A percentile compares a stretch with the other conserved stretches of the same genome.
Evolutionary conservation across 1,140 invertebrate genomes (phyloP).

Genomic region (Dryas iulia): DNA sequence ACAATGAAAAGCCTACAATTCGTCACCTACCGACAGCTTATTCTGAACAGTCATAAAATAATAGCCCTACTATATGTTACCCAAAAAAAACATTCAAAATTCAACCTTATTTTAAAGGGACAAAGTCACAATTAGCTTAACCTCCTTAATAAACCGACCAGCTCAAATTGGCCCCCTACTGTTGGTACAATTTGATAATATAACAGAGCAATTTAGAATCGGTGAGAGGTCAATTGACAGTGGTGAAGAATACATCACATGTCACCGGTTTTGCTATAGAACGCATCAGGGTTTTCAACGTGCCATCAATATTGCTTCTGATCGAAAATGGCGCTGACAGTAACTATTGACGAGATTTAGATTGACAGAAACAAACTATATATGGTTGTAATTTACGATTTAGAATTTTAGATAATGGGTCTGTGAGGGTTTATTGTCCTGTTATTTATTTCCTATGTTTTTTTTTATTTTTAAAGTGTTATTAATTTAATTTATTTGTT

Average conservation of each 20-base stretch:
- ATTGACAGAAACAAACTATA: conserved; percentile 1
- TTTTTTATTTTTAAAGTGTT: too few relatives aligned
- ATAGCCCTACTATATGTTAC: conserved; percentile 37
- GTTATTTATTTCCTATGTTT: too few relatives aligned
- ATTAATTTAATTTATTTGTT: too few relatives aligned
- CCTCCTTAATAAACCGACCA: conserved; percentile 35
- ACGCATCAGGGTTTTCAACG: conserved; percentile 62
- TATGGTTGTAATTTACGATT: background rate
- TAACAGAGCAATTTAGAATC: conserved; percentile 14
- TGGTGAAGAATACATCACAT: conserved; percentile 57
- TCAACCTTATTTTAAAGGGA: conserved; percentile 24
- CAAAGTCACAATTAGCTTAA: conserved; percentile 14
- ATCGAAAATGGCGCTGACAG: conserved; percentile 32
- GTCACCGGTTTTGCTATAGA: conserved; percentile 61
- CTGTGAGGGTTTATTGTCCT: too few relatives aligned
- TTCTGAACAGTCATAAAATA: conserved; percentile 68
- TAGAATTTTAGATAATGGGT: background rate
- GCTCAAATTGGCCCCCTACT: conserved; percentile 33
- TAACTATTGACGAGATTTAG: conserved; percentile 1
- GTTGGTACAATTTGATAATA: conserved; percentile 10
- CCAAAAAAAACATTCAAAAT: conserved; percentile 25
- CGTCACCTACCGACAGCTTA: conserved; percentile 67
- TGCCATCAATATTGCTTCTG: conserved; percentile 61
- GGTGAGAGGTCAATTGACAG: conserved; percentile 34
- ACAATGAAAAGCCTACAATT: conserved; percentile 66